Conservation (phyloP, 2,113 vertebrate species). For the Eublepharis macularius region DNA sequence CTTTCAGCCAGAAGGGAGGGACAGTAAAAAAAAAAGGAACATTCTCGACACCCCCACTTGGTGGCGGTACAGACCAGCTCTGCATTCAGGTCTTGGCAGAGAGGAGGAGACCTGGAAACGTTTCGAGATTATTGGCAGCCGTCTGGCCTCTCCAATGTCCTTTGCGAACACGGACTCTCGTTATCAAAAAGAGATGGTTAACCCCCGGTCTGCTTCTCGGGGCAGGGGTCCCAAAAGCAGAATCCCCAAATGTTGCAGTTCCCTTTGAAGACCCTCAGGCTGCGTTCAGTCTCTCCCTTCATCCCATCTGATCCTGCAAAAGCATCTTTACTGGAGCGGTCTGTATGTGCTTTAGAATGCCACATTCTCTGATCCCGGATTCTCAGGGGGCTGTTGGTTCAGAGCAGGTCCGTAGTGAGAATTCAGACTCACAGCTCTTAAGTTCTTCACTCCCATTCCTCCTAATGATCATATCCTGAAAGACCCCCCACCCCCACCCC, state of each 20-base stretch:
- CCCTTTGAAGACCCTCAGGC: background rate
- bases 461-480: too few species aligned
- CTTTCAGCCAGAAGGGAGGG: background rate
- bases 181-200: background rate
- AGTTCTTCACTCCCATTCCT: too few species aligned
- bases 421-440: too few species aligned
- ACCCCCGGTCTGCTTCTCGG: background rate
- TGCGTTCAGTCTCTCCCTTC: background rate
- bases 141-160: background rate
- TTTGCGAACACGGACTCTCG: background rate
- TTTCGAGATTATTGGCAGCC: background rate
- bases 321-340: too few species aligned
- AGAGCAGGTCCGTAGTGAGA: too few species aligned
- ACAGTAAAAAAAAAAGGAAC: background rate
- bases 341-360: too few species aligned
- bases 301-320: background rate
- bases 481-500: too few species aligned
- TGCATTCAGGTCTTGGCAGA: background rate
- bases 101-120: background rate
- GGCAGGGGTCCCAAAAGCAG: background rate
- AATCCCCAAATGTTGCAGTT: background rate
- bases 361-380: too few species aligned
- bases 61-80: constrained; percentile 67
- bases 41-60: constrained; percentile 66
- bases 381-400: background rate